Evolutionary conservation across 2,113 vertebrate genomes (phyloP).

Genomic region (Anguilla rostrata): DNA sequence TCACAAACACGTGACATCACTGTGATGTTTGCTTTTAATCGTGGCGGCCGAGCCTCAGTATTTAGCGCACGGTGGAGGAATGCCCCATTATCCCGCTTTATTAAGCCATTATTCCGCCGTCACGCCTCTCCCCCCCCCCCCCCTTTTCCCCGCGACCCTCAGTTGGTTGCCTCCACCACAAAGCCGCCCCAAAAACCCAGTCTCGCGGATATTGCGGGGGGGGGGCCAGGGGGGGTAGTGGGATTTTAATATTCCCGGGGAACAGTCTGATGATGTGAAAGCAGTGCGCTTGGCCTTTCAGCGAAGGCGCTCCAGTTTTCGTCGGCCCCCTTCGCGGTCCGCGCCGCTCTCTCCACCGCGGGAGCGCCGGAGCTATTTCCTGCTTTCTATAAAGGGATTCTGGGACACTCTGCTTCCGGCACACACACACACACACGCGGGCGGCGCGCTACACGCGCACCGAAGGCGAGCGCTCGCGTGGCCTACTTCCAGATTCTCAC

Average conservation of each 20-base stretch:
- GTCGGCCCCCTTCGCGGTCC: background rate
- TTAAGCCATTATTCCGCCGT: background rate
- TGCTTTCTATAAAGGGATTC: slow-evolving; percentile 18
- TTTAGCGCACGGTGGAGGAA: background rate
- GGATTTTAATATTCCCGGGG: background rate
- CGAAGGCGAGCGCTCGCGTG: no score
- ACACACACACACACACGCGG: no score
- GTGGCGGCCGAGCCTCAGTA: background rate
- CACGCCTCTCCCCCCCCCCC: background rate
- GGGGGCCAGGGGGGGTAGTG: no score
- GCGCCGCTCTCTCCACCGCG: background rate
- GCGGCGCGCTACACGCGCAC: background rate
- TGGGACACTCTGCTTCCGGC: slow-evolving; percentile 14
- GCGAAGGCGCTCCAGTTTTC: background rate
- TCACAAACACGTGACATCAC: background rate
- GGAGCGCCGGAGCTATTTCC: slow-evolving; percentile 18
- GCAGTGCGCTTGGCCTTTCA: background rate
- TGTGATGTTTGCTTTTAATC: background rate
- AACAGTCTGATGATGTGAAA: slow-evolving; percentile 2
- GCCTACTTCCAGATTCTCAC: background rate
- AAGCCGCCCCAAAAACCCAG: background rate
- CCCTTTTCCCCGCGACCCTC: background rate
- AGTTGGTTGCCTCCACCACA: background rate
- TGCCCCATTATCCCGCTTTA: background rate
- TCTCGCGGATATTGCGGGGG: slow-evolving; percentile 28